Evolutionary conservation across 2,797 vertebrate genomes (phyloP).

Genomic region (Pipistrellus pygmaeus): DNA sequence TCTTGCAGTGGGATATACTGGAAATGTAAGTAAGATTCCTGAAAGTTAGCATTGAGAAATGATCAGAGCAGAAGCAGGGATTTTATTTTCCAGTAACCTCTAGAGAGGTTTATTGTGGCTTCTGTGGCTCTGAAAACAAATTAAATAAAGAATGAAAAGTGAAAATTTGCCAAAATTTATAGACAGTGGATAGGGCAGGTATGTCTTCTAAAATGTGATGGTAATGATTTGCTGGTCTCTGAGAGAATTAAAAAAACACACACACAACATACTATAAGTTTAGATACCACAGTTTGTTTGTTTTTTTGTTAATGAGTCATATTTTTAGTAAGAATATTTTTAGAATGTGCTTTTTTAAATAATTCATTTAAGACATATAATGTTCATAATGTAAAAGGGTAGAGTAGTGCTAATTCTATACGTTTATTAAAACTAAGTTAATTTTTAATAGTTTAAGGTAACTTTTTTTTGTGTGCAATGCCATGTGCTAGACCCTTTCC

Average conservation of each 20-base stretch:
- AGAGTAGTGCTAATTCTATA: background rate
- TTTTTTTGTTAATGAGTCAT: background rate
- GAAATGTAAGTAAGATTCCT: background rate
- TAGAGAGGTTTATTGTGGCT: background rate
- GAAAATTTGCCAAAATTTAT: background rate
- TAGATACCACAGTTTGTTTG: background rate
- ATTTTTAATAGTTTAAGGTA: background rate
- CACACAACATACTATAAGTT: background rate
- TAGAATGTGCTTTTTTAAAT: background rate
- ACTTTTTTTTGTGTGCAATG: background rate
- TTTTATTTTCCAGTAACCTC: background rate
- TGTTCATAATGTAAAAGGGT: background rate
- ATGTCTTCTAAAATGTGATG: constrained; percentile 8
- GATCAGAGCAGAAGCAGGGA: background rate
- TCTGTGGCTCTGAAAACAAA: background rate
- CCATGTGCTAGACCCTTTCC: background rate
- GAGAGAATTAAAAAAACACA: background rate
- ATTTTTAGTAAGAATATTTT: background rate
- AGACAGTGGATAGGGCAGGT: background rate
- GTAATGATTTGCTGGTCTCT: constrained; percentile 7
- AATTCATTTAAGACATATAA: background rate
- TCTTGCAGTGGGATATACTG: background rate
- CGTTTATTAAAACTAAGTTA: constrained; percentile 5
- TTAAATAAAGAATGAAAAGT: background rate
- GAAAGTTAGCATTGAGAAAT: background rate